Conservation (phyloP, 2,113 vertebrate species). For the Gymnorhina tibicen region DNA sequence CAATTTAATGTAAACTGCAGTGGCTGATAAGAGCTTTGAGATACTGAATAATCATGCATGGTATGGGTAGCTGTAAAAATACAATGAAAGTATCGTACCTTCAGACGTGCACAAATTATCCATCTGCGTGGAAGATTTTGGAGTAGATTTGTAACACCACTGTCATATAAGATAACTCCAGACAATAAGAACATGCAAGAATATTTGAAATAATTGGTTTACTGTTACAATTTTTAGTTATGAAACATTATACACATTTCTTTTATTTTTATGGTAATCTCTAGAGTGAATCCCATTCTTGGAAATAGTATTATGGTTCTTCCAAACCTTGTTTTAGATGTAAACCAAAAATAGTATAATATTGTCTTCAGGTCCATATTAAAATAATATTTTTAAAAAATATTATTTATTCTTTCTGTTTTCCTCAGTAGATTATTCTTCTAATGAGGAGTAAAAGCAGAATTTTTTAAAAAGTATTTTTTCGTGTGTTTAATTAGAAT, state of each 20-base stretch:
- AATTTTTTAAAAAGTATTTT: background rate
- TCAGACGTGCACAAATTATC: slow-evolving; percentile 33
- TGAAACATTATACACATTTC: background rate
- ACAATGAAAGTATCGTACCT: slow-evolving; percentile 28
- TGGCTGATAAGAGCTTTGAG: slow-evolving; percentile 14
- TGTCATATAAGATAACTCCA: background rate
- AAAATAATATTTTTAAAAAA: background rate
- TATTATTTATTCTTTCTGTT: background rate
- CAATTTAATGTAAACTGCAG: background rate
- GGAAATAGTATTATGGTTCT: background rate
- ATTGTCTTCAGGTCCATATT: background rate
- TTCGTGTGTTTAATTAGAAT: background rate
- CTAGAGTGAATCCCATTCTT: background rate
- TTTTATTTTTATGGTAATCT: background rate
- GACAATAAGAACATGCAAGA: background rate
- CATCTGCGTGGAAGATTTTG: background rate
- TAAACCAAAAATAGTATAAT: background rate
- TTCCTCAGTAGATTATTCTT: background rate
- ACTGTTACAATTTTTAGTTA: background rate
- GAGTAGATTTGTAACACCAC: background rate
- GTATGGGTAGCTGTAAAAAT: slow-evolving; percentile 12
- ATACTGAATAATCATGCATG: slow-evolving; percentile 7
- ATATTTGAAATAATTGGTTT: background rate
- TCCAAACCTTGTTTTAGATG: background rate
- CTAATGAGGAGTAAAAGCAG: background rate